These are phyloP conservation scores for Myotis davidii DNA, from an alignment of 2,113 vertebrate species.

Conservation along the genomic window DNA sequence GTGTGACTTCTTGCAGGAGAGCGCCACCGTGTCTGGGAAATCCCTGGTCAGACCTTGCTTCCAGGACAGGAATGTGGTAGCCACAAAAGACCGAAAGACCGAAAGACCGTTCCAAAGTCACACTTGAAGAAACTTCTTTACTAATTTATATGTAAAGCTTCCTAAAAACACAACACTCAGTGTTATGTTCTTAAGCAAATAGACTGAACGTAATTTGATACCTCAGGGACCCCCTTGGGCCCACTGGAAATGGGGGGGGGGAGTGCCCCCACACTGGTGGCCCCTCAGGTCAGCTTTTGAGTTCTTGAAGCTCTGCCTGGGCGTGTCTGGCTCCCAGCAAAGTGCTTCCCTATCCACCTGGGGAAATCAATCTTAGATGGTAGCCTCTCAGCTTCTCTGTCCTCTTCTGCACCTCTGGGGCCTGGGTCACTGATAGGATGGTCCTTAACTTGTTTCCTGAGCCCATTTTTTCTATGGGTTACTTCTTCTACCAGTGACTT, in stretches of 20 bases:
- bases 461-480: too few relatives aligned
- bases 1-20: neutral
- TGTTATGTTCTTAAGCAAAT: neutral
- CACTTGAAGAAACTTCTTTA: neutral
- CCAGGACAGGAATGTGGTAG: neutral
- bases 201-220: neutral
- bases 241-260: neutral
- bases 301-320: neutral
- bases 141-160: neutral
- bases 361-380: neutral
- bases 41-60: neutral
- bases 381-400: neutral
- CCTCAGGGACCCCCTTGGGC: neutral
- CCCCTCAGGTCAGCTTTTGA: neutral
- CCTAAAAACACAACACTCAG: neutral
- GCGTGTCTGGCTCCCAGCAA: neutral
- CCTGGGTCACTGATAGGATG: neutral
- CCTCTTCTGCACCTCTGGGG: neutral
- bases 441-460: neutral
- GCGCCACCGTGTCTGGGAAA: neutral
- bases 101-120: neutral
- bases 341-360: rapidly evolving
- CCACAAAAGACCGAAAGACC: neutral
- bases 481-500: too few relatives aligned
- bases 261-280: rapidly evolving